Base-by-base conservation (phyloP, 2,888 invertebrate species). In the Drosophila emarginata region DNA sequence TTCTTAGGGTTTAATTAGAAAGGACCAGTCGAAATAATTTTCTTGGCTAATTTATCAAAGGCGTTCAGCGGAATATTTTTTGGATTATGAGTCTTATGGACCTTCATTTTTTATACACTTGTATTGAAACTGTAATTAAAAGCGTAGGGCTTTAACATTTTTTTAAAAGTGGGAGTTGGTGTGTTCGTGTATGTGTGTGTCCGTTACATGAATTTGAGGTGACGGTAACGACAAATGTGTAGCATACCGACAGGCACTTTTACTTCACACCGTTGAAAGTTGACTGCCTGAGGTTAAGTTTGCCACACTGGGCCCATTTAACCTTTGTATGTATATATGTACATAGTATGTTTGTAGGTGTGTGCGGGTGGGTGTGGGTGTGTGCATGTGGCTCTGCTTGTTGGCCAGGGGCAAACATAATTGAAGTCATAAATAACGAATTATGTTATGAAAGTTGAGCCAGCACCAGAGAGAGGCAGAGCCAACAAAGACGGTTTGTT, bases 381-480 rank as follows among this genome's bases (percentile, higher is more conserved):
- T 52, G 4, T 61, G 67, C 68, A 57, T 61, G 68, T 59, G 21
- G 2, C 2, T 53, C 18, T 60, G 18, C 36, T 15, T 57, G 59
- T 51, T 63, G 84, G 81, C 83, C 72, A 76, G 72, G 76, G 80
- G 73, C 80, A 78, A 83, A 82, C 87, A 87, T 88, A 87, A 87
- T 87, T 87, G 89, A 85, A 85, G 87, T 79, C 80, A 87, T 89
- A 87, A 87, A 87, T 87, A 88, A 87, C 84, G 89, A 80, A 85
- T 83, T 85, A 88, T 87, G 85, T 79, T 88, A 72, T 74, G 67
- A 85, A 85, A 87, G 86, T 78, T 74, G 78, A 73, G 82, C 73
- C 67, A 18, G 56, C 58, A 64, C 53, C 61, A 56, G 21, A 50
- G 59, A 14, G 28, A 39, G 32, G 52, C 57, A 53, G n/a, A 36